Percentiles rank a stretch among this genome's conserved stretches.
These are phyloP conservation scores for Pseudopipra pipra DNA, from an alignment of 2,113 vertebrate genomes.

Conservation along the genomic window DNA sequence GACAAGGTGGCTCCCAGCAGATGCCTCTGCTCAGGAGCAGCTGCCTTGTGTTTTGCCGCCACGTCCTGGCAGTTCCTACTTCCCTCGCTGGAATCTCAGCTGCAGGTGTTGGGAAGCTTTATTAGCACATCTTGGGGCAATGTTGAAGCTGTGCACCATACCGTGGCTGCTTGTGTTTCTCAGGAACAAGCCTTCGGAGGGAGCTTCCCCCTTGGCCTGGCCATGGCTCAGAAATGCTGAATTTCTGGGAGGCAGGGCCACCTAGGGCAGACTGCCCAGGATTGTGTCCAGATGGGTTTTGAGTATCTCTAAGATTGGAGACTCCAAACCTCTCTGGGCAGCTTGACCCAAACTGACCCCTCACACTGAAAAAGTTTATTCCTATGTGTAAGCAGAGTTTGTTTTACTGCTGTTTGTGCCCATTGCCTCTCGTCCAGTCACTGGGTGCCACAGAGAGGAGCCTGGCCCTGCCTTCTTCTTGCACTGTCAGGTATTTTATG, in stretches of 20 bases:
- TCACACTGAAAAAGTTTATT: background rate
- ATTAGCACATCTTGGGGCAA: no score
- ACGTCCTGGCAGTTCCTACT: background rate
- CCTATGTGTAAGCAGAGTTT: background rate
- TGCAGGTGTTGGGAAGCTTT: background rate
- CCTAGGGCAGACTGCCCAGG: background rate
- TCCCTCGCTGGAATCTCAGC: background rate
- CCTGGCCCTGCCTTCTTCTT: background rate
- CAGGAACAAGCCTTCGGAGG: background rate
- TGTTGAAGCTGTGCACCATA: accelerated
- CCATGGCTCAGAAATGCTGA: background rate
- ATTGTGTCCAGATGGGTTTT: background rate
- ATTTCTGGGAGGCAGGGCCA: background rate
- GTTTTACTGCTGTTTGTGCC: background rate
- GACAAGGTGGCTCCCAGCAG: background rate
- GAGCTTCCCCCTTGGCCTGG: background rate
- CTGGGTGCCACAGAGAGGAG: background rate
- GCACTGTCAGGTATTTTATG: accelerated
- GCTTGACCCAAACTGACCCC: background rate
- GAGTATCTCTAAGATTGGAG: background rate
- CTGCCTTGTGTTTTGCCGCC: background rate
- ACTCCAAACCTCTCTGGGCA: background rate
- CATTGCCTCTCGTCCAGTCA: no score
- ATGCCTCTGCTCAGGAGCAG: background rate
- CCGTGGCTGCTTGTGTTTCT: background rate